phyloP scores from a whole-genome alignment of 2,113 vertebrate species.

The Strix uralensis region DNA sequence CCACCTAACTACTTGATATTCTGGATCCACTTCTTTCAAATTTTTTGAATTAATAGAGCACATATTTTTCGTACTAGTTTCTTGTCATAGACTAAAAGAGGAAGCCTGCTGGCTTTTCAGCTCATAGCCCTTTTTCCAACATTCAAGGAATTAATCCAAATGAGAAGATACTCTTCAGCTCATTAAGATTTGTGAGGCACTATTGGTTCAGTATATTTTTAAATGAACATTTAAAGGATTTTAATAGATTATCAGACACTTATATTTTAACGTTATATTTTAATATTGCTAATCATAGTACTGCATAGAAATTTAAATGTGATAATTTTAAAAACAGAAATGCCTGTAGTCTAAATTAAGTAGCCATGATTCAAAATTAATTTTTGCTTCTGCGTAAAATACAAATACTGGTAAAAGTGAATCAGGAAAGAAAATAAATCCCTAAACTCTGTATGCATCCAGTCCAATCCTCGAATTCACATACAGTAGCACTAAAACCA shows the following conservation, averaged over 20 bases:
- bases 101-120: constrained; percentile 37
- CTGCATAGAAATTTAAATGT: background rate
- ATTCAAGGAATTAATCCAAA: constrained; percentile 42
- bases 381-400: background rate
- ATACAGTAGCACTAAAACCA: background rate
- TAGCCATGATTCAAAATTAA: background rate
- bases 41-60: constrained; percentile 42
- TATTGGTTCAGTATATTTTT: constrained; percentile 8
- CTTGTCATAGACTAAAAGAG: constrained; percentile 19
- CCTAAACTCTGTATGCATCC: background rate
- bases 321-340: background rate
- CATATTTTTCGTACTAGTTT: constrained; percentile 27
- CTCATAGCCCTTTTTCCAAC: constrained; percentile 1
- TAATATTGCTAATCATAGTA: background rate
- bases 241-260: constrained; percentile 42
- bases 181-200: constrained; percentile 54
- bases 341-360: background rate
- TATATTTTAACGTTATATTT: background rate
- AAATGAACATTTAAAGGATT: constrained; percentile 46
- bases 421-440: background rate
- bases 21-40: background rate
- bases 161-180: constrained; percentile 42
- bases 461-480: background rate
- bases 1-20: background rate
- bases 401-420: background rate